phyloP scores from a whole-genome alignment of 2,888 invertebrate species.

The Epinotia ramella region DNA sequence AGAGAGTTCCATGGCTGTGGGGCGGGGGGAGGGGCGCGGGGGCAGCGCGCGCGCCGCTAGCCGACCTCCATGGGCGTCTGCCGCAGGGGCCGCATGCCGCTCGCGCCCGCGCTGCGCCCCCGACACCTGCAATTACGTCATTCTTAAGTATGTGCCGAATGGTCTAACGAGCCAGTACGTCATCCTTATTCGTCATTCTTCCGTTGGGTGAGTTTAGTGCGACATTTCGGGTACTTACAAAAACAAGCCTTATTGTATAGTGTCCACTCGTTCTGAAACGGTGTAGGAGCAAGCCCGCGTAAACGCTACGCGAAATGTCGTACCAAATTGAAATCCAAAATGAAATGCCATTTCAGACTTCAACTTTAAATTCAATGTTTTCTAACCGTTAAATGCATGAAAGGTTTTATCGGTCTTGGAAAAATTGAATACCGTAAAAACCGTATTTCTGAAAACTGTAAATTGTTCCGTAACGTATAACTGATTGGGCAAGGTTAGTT shows the following conservation, averaged over 20 bases:
- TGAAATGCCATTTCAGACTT: too few species aligned
- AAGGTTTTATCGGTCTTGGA: too few species aligned
- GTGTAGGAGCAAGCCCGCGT: too few species aligned
- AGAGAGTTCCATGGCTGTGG: slow-evolving; percentile 87
- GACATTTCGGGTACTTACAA: too few species aligned
- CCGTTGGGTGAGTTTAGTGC: background rate
- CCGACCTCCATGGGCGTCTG: slow-evolving; percentile 95
- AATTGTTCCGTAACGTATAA: background rate
- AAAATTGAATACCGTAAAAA: background rate
- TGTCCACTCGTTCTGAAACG: too few species aligned
- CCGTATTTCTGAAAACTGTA: background rate
- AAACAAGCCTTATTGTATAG: too few species aligned
- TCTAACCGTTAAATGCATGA: too few species aligned
- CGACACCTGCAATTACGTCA: slow-evolving; percentile 85
- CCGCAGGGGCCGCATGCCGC: slow-evolving; percentile 93
- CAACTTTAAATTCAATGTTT: too few species aligned
- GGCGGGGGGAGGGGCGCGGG: slow-evolving; percentile 88
- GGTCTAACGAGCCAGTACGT: background rate
- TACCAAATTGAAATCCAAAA: too few species aligned
- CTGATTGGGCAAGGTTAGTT: background rate
- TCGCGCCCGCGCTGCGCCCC: slow-evolving; percentile 92
- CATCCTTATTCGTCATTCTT: background rate
- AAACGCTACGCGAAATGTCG: too few species aligned
- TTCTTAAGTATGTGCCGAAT: background rate
- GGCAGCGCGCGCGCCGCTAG: slow-evolving; percentile 86